Evolutionary conservation across 2,113 vertebrate genomes (phyloP), one percentile per base, ranked within the genome.

Genomic region (Suncus etruscus): DNA sequence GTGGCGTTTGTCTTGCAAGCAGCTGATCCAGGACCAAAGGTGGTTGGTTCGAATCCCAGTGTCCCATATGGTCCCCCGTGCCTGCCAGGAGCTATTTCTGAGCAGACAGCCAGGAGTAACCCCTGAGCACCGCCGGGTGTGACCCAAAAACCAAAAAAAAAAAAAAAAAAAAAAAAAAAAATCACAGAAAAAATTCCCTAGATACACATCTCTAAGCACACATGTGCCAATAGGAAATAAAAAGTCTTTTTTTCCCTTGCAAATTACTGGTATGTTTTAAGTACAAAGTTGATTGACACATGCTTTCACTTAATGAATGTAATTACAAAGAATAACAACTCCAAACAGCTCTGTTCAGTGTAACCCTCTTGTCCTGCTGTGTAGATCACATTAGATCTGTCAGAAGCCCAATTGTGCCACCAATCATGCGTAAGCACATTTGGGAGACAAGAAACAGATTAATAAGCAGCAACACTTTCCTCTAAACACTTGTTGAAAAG

Each of bases 261-360:
- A 97, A 98, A 97, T 97, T 95, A 95, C 90, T 94, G 87, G 96
- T 97, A 86, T 97, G 95, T 98, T 98, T 98, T 97, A 98, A 98
- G 98, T 97, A 97, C 96, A 94, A 94, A 96, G 98, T 98, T 99
- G 99, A 99, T 99, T 99, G 99, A 98, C 99, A 99, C 98, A 98
- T 98, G 98, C 98, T 99, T 99, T 99, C 98, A 98, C 98, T 98
- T 99, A 99, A 99, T 99, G 98, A 99, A 96, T 98, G 98, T 98
- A 99, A 99, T 99, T 99, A 99, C 98, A 96, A 98, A 99, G 98
- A 98, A 99, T 98, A 99, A 99, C 99, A 99, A 98, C 97, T 98
- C 97, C 97, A 95, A 97, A 97, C 98, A 98, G 98, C 98, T 99
- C 99, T 99, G 99, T 97, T 98, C 98, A 99, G 96, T 98, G 98